Conservation (phyloP, 2,113 vertebrate genomes). For the Coracopsis vasa region DNA sequence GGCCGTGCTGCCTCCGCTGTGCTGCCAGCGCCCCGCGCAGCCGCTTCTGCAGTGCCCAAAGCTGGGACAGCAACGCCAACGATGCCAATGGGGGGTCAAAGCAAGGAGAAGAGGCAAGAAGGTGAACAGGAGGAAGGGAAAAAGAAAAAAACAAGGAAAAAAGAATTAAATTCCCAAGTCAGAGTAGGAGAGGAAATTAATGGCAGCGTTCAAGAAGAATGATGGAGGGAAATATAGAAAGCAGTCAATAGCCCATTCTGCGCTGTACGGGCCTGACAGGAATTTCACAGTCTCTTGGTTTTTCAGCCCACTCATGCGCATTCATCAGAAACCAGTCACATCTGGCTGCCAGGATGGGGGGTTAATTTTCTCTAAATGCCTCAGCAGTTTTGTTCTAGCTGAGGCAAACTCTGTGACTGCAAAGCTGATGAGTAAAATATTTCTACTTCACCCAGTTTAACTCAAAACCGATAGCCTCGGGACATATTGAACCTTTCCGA, state of each 20-base stretch:
- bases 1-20: constrained; percentile 80
- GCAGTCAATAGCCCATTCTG: constrained; percentile 99
- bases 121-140: background rate
- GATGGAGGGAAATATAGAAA: constrained; percentile 99
- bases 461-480: constrained; percentile 99
- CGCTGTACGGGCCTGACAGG: constrained; percentile 98
- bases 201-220: constrained; percentile 99
- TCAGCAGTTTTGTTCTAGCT: constrained; percentile 99
- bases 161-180: constrained; percentile 85
- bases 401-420: constrained; percentile 99
- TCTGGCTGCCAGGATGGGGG: constrained; percentile 99
- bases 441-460: constrained; percentile 99
- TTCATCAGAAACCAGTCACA: constrained; percentile 99
- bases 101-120: background rate
- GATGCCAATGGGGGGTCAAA: background rate
- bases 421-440: constrained; percentile 99
- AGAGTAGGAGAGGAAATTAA: constrained; percentile 98
- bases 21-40: constrained; percentile 79
- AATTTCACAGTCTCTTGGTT: constrained; percentile 99
- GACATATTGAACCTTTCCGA: constrained; percentile 93
- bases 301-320: constrained; percentile 99
- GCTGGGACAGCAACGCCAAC: constrained; percentile 40
- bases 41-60: constrained; percentile 85
- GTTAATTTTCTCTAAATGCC: constrained; percentile 99
- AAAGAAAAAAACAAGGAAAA: background rate